Evolutionary conservation across 2,888 invertebrate genomes (phyloP).

Genomic region (Plebejus argus): DNA sequence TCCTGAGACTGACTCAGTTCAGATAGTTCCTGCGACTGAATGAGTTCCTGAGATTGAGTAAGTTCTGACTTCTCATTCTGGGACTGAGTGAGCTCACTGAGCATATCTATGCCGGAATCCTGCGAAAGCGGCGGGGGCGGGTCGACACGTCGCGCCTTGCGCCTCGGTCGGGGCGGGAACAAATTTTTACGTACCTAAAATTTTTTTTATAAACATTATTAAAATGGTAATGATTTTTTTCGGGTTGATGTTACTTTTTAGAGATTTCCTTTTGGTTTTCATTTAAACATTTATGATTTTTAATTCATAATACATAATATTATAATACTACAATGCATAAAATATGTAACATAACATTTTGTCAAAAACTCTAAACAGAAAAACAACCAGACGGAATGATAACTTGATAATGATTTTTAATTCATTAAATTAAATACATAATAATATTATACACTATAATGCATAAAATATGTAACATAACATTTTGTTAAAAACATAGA

Average conservation of each 20-base stretch:
- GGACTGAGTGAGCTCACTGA: slow-evolving; percentile 10
- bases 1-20: slow-evolving; percentile 1
- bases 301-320: too few relatives aligned
- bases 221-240: slow-evolving; percentile 6
- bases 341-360: too few relatives aligned
- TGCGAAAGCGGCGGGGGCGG: slow-evolving; percentile 53
- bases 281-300: neutral
- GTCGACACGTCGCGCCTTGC: slow-evolving; percentile 56
- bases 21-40: slow-evolving; percentile 9
- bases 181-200: slow-evolving; percentile 84
- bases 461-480: too few relatives aligned
- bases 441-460: too few relatives aligned
- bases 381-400: too few relatives aligned
- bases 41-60: neutral
- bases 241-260: neutral
- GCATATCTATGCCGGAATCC: slow-evolving; percentile 58
- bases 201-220: slow-evolving; percentile 38
- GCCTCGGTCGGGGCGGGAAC: slow-evolving; percentile 84
- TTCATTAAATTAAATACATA: too few relatives aligned
- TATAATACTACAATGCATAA: too few relatives aligned
- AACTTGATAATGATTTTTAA: neutral
- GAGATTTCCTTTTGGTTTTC: neutral
- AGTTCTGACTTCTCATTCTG: neutral
- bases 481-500: too few relatives aligned
- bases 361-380: too few relatives aligned